Evolutionary conservation across 2,797 vertebrate species (phyloP), one percentile per base, ranked within the genome.

Genomic region (Mallotus villosus): DNA sequence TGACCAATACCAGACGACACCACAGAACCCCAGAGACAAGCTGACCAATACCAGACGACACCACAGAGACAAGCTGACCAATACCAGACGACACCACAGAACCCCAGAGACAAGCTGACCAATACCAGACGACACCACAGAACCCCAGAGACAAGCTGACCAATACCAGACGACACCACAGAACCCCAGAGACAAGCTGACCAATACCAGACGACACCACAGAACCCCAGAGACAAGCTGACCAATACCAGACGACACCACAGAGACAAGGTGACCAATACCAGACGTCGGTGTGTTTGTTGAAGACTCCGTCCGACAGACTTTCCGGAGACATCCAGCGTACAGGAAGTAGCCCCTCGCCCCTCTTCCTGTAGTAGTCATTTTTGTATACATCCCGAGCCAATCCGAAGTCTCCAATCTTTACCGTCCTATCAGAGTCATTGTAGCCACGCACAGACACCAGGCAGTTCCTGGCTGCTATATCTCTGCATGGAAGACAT

Each of bases 251-350:
- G 17, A 94, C 87, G 71, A n/a, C n/a, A 25, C n/a, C 16, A 4
- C 27, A 63, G 24, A 63, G 1, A 21, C 25, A 17, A 2, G n/a
- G n/a, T n/a, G 41, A 46, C 41, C 11, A 81, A 89, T 92, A 95
- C 94, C 93, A 94, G 17, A 94, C 87, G 71, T 94, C 92, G 66
- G 92, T 91, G 17, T 61, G 79, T 58, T 82, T 93, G 53, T 90
- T 92, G 84, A 94, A 95, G 77, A 94, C 78, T 49, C 93, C 94
- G 57, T 94, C 92, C 75, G 89, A 77, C 55, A 94, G 81, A 75
- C 92, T 94, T 84, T 94, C 92, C 14, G 91, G 93, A 81, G 92
- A 87, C 93, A 94, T 94, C 92, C 94, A 94, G 75, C 92, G 88
- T 29, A 94, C 87, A 46, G 92, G 94, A 0, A 94, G 87, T 11